These are phyloP conservation scores for Galbula dea DNA, from an alignment of 2,113 vertebrate species.

Conservation along the genomic window DNA sequence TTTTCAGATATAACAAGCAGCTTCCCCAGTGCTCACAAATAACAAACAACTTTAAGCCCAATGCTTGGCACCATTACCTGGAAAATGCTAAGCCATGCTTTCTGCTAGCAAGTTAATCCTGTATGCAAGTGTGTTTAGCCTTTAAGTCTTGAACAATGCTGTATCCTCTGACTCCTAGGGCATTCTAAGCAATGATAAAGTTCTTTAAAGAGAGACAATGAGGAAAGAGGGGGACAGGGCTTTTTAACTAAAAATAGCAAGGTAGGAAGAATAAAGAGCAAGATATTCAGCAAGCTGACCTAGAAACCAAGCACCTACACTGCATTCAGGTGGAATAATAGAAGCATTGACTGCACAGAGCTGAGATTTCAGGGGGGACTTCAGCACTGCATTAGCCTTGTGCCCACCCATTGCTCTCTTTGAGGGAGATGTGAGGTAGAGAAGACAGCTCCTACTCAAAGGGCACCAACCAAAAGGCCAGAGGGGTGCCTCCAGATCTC, in stretches of 20 bases:
- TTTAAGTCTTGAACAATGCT: not conserved
- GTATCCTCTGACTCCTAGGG: not conserved
- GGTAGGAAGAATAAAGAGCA: not conserved
- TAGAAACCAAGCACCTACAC: not conserved
- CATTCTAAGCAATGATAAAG: not conserved
- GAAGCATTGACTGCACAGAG: not conserved
- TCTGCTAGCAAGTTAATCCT: not conserved
- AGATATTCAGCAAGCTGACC: not conserved
- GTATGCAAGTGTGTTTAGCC: not conserved
- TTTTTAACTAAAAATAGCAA: not conserved
- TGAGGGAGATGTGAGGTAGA: not conserved
- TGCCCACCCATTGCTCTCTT: not conserved
- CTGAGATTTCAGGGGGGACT: not conserved
- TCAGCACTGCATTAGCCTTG: not conserved
- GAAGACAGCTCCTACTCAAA: not conserved
- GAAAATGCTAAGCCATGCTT: not conserved
- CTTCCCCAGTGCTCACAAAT: not conserved
- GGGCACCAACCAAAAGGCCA: not conserved
- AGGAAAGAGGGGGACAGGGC: not conserved
- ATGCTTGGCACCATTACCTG: not conserved
- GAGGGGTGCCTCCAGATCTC: not conserved
- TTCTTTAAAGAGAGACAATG: not conserved
- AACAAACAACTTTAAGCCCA: not conserved
- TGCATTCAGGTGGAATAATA: not conserved
- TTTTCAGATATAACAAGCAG: not conserved